phyloP scores from a whole-genome alignment of 2,113 vertebrate species.

The Pachypanchax playfairii region DNA sequence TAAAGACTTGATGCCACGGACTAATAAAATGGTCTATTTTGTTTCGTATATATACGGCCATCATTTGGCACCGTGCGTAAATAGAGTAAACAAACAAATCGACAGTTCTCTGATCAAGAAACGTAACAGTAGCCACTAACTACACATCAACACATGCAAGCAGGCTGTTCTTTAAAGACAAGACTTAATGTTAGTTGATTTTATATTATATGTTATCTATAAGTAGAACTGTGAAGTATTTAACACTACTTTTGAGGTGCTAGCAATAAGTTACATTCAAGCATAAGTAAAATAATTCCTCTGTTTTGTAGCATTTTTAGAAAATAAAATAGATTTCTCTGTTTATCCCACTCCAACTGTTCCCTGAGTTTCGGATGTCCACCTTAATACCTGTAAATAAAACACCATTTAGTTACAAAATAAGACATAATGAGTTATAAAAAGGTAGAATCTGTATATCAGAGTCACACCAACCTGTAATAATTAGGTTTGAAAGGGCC shows the following conservation, averaged over 20 bases:
- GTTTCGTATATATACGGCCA: constrained; percentile 43
- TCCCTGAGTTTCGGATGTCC: constrained; percentile 26
- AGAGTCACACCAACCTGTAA: constrained; percentile 83
- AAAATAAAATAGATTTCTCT: constrained; percentile 76
- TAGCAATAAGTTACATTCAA: constrained; percentile 75
- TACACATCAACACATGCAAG: constrained; percentile 66
- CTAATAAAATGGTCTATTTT: constrained; percentile 23
- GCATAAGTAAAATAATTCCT: constrained; percentile 74
- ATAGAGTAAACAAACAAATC: constrained; percentile 60
- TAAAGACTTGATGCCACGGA: constrained; percentile 21
- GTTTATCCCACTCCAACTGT: constrained; percentile 52
- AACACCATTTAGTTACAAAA: not conserved
- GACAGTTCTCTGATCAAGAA: constrained; percentile 41
- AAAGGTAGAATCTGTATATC: not conserved
- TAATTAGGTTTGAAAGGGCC: constrained; percentile 99
- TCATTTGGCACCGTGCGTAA: constrained; percentile 68
- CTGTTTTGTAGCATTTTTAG: constrained; percentile 65
- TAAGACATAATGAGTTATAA: not conserved
- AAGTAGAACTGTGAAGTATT: constrained; percentile 40
- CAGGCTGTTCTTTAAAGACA: constrained; percentile 45
- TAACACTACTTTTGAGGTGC: constrained; percentile 56
- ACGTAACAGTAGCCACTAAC: constrained; percentile 51
- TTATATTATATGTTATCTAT: constrained; percentile 40
- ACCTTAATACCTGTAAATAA: constrained; percentile 70
- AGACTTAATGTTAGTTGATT: constrained; percentile 56